Evolutionary conservation across 2,113 vertebrate genomes (phyloP).

Genomic region (Grallaria varia): DNA sequence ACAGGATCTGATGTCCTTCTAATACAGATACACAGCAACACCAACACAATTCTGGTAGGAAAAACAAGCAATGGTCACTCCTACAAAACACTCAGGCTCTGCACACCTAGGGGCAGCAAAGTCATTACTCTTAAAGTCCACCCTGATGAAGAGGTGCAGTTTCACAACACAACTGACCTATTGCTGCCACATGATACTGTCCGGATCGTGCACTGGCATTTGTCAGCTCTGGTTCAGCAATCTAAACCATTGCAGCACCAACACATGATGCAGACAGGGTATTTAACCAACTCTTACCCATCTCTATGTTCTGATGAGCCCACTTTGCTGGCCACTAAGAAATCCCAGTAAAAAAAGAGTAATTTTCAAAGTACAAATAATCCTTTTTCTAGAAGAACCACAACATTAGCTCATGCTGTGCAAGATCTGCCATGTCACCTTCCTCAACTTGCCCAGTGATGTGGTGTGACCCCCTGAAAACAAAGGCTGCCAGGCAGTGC

Average conservation of each 20-base stretch:
- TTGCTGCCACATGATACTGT: neutral
- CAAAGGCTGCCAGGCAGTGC: neutral
- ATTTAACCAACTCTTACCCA: neutral
- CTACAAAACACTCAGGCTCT: neutral
- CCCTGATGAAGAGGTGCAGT: neutral
- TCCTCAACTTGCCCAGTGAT: neutral
- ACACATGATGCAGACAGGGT: accelerated
- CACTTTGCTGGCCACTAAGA: neutral
- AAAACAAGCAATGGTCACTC: neutral
- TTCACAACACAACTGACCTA: conserved; percentile 6
- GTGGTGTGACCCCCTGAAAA: neutral
- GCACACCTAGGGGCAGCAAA: neutral
- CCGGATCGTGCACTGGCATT: neutral
- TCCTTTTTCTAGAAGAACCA: neutral
- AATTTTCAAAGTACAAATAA: neutral
- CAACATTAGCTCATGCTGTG: neutral
- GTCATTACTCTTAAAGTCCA: neutral
- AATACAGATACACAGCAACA: neutral
- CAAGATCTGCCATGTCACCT: neutral
- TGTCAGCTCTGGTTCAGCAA: neutral
- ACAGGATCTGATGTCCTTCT: neutral
- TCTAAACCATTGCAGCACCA: neutral
- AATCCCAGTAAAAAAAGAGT: neutral
- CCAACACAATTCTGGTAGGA: neutral
- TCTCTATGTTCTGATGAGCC: neutral